Base-by-base conservation (phyloP, 2,888 invertebrate genomes). In the Caenorhabditis afra region DNA sequence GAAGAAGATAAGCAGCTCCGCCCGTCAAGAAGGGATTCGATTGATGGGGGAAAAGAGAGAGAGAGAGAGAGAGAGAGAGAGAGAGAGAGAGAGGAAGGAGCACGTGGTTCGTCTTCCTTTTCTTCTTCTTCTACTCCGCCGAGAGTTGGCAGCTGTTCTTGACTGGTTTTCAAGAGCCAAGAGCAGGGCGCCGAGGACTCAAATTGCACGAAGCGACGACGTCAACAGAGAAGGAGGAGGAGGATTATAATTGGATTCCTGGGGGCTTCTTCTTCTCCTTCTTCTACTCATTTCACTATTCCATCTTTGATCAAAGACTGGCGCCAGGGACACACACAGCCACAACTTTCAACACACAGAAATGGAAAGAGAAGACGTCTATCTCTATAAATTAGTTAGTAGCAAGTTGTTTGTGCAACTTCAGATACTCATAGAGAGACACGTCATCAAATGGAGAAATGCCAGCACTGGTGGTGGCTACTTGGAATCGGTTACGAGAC, bases 331-430 rank as follows among this genome's bases (percentile, higher is more conserved):
- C n/a, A n/a, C n/a, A n/a, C n/a, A n/a, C 29, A 29, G 7, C 29
- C 29, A 29, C 29, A 29, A 29, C 29, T 29, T 29, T 29, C 7
- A 7, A 52, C n/a, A 14, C 23, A 52, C 12, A 18, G 16, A 12
- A 29, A n/a, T 23, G n/a, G 52, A n/a, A 52, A 1, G 35, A 35
- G 52, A n/a, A 35, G 52, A 52, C 8, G 50, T 50, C 22, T 50
- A n/a, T 29, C 3, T n/a, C 29, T 35, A 52, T 52, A 52, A 52
- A 52, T 52, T 52, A 52, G 52, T 52, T 52, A 52, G 52, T 52
- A 52, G 52, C 4, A 29, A 29, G 29, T 29, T 29, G 35, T 29
- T 35, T 35, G 52, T 35, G 52, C 12, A 5, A 7, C 29, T 29
- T 29, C 4, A 29, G 29, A 29, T 29, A 29, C 29, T 7, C 29